Conservation (phyloP, 1,140 invertebrate genomes). For the Aphidius ervi region DNA sequence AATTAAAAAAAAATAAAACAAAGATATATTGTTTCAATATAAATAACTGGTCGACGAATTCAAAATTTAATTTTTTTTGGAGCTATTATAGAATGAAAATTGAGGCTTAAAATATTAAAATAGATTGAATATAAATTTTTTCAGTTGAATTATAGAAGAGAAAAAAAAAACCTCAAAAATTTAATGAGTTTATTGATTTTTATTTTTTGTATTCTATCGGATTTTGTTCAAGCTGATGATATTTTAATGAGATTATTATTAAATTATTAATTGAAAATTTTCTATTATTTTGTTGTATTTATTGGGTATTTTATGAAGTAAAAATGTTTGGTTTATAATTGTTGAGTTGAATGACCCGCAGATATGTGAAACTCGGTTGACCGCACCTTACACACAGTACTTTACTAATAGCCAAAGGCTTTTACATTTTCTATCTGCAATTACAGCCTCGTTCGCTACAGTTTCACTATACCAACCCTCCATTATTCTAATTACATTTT, state of each 20-base stretch:
- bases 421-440: conserved; percentile 23
- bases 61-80: too few species aligned
- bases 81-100: too few species aligned
- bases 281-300: neutral
- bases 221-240: too few species aligned
- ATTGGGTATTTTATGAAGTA: neutral
- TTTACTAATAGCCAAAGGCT: conserved; percentile 13
- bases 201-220: too few species aligned
- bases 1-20: conserved; percentile 25
- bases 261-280: conserved; percentile 8
- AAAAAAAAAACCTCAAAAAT: too few species aligned
- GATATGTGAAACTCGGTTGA: neutral
- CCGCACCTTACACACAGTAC: conserved; percentile 16
- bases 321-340: neutral
- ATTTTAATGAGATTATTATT: too few species aligned
- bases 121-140: too few species aligned
- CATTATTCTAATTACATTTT: conserved; percentile 23
- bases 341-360: conserved; percentile 9
- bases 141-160: too few species aligned
- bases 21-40: too few species aligned
- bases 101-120: too few species aligned
- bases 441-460: conserved; percentile 14
- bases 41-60: too few species aligned
- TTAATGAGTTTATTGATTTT: too few species aligned
- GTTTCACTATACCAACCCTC: conserved; percentile 3